Conservation (phyloP, 1,140 invertebrate species). For the Penaeus chinensis region DNA sequence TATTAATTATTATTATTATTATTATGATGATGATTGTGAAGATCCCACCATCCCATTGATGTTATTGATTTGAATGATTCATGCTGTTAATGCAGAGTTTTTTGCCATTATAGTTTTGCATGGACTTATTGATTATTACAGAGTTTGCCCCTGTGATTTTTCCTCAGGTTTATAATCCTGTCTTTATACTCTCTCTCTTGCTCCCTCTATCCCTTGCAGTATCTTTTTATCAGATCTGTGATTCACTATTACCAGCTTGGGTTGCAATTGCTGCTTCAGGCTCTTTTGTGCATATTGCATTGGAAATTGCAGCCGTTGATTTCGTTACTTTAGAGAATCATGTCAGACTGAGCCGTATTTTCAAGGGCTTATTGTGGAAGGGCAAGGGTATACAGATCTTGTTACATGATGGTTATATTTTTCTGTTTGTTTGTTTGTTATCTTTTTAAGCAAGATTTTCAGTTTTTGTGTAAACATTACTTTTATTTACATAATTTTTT, state of each 20-base stretch:
- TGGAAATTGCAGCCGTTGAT: neutral
- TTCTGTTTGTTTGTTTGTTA: no score
- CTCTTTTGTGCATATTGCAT: conserved; percentile 17
- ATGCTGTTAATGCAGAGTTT: conserved; percentile 43
- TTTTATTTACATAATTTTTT: no score
- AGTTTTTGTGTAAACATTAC: no score
- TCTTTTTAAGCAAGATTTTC: no score
- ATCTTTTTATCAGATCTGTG: neutral
- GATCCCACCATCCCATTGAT: conserved; percentile 27
- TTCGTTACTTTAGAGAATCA: neutral
- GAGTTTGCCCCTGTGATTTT: conserved; percentile 1
- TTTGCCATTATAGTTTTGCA: conserved; percentile 34
- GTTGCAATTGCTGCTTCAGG: neutral
- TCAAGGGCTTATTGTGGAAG: no score
- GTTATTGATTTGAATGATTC: conserved; percentile 30
- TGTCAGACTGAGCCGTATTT: no score
- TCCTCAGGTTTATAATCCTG: conserved; percentile 5
- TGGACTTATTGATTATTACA: conserved; percentile 23
- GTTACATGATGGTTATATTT: no score
- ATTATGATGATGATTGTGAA: conserved; percentile 29
- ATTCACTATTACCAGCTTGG: neutral
- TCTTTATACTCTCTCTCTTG: no score
- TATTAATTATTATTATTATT: conserved; percentile 6
- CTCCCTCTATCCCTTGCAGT: neutral
- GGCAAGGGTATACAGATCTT: no score